Conservation (phyloP, 2,113 vertebrate species). For the Nothocercus nigrocapillus region DNA sequence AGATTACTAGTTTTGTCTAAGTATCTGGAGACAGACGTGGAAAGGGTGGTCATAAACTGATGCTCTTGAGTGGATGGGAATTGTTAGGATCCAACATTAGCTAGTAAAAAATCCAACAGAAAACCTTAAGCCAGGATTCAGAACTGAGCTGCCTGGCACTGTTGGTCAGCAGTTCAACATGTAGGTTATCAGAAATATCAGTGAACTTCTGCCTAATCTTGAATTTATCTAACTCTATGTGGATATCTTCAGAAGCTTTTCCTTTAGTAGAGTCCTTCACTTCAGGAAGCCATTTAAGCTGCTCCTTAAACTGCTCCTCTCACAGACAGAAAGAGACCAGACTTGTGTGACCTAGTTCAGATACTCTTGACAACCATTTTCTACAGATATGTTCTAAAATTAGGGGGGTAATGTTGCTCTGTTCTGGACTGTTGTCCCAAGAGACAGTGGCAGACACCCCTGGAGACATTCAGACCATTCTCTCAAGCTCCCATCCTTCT, state of each 20-base stretch:
- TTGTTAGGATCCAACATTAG: background rate
- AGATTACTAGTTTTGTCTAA: slow-evolving; percentile 70
- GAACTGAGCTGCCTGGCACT: background rate
- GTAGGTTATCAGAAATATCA: background rate
- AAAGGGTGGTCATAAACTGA: slow-evolving; percentile 12
- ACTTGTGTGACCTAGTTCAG: background rate
- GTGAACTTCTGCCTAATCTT: background rate
- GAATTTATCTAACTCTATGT: background rate
- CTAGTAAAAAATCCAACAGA: background rate
- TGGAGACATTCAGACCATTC: background rate
- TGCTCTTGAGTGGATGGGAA: background rate
- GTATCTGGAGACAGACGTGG: slow-evolving; percentile 48
- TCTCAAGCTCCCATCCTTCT: background rate
- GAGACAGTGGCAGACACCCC: background rate
- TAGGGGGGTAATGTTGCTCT: background rate
- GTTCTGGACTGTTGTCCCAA: background rate
- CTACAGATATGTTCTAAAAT: background rate
- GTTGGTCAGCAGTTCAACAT: background rate
- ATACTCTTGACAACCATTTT: background rate
- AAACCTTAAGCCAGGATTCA: background rate
- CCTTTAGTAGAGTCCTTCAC: background rate
- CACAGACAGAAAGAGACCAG: background rate
- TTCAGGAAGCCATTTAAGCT: background rate
- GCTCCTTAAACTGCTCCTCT: background rate
- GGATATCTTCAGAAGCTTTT: background rate